Evolutionary conservation across 2,797 vertebrate genomes (phyloP).

Genomic region (Hafferia zeledoni): DNA sequence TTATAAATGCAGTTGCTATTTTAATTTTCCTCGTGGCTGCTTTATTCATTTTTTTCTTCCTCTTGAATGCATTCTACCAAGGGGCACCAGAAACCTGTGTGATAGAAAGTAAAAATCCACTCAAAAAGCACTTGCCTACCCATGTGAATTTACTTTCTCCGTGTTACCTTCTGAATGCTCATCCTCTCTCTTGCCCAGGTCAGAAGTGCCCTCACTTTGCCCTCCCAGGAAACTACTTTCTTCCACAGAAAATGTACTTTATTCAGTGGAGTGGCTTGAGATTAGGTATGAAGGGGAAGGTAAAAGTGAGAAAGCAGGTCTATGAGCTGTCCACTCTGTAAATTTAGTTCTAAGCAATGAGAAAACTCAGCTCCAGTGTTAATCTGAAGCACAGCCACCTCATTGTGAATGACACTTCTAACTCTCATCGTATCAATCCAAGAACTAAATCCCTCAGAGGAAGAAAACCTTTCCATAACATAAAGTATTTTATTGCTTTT

Average conservation of each 20-base stretch:
- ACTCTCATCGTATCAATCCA: rapidly evolving
- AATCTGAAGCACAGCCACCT: neutral
- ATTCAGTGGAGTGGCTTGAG: neutral
- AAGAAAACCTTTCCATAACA: neutral
- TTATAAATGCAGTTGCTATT: neutral
- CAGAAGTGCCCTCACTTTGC: neutral
- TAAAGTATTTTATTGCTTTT: neutral
- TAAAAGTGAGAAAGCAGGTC: neutral
- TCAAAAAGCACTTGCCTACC: neutral
- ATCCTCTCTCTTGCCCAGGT: neutral
- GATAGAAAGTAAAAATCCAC: neutral
- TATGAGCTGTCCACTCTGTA: neutral
- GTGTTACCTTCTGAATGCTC: neutral
- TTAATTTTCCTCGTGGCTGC: neutral
- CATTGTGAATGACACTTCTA: neutral
- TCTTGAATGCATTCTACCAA: neutral
- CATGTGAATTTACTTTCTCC: neutral
- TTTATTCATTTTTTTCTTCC: neutral
- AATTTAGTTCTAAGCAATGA: neutral
- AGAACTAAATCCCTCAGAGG: neutral
- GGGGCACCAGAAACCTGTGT: neutral
- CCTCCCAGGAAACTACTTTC: neutral
- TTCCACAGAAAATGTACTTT: neutral
- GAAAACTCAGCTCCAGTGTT: neutral
- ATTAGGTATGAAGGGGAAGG: neutral